Evolutionary conservation across 1,140 invertebrate species (phyloP).

Genomic region (Hyles euphorbiae): DNA sequence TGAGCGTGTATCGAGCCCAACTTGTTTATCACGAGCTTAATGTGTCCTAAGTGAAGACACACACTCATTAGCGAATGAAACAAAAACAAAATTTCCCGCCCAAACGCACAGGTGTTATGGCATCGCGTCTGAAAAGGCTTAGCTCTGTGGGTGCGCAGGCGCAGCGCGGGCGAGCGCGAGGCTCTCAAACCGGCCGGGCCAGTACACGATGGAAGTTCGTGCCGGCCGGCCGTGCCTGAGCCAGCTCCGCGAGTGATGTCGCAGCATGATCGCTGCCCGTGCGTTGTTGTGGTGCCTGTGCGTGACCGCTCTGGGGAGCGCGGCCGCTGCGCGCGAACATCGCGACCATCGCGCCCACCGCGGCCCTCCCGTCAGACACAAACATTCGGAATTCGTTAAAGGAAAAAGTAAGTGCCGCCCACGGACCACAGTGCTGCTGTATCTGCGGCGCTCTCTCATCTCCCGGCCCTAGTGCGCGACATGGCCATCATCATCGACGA

Average conservation of each 20-base stretch:
- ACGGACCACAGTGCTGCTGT: conserved; percentile 14
- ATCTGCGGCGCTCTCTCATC: neutral
- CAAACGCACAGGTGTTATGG: conserved; percentile 18
- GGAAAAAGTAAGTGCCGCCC: conserved; percentile 68
- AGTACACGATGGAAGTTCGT: conserved; percentile 63
- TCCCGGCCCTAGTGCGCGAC: neutral
- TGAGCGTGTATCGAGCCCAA: too few relatives aligned
- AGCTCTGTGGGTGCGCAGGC: conserved; percentile 48
- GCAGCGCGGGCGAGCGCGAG: conserved; percentile 29
- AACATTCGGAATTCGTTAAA: conserved; percentile 69
- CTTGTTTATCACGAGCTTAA: too few relatives aligned
- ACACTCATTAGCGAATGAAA: neutral
- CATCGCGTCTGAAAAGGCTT: conserved; percentile 23
- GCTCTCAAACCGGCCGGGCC: conserved; percentile 50
- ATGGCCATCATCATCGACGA: neutral
- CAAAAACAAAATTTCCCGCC: conserved; percentile 27
- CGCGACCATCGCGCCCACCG: conserved; percentile 43
- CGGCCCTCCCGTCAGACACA: conserved; percentile 39
- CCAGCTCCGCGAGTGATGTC: conserved; percentile 59
- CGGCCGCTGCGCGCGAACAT: conserved; percentile 26
- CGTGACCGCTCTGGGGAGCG: conserved; percentile 36
- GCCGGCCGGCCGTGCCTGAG: conserved; percentile 53
- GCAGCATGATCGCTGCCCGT: conserved; percentile 63
- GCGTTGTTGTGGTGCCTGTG: conserved; percentile 56
- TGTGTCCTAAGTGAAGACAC: neutral